Conservation (phyloP, 2,113 vertebrate species). For the Otolemur garnettii region DNA sequence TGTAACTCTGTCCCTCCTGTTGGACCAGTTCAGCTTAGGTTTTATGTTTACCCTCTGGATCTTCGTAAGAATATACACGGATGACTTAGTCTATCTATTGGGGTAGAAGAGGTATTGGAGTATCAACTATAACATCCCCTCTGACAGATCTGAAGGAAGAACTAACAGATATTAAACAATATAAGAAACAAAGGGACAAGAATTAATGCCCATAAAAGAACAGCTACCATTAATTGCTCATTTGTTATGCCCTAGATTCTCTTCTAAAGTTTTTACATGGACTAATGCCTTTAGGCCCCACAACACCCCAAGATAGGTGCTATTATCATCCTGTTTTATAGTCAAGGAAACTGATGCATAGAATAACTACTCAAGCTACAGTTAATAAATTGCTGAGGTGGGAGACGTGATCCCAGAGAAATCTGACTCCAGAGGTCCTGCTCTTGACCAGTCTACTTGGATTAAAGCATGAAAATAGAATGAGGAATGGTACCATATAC, state of each 20-base stretch:
- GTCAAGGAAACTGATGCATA: neutral
- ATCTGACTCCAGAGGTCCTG: neutral
- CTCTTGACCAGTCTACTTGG: neutral
- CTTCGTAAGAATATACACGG: neutral
- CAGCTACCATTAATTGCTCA: neutral
- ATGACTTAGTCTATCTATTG: neutral
- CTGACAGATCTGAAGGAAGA: conserved; percentile 6
- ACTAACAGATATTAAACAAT: neutral
- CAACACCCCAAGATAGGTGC: neutral
- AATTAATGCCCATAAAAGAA: neutral
- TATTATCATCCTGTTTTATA: neutral
- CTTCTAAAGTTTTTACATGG: neutral
- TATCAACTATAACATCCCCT: neutral
- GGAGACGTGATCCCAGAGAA: neutral
- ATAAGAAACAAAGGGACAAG: neutral
- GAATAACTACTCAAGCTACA: neutral
- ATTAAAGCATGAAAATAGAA: neutral
- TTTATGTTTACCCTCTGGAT: neutral
- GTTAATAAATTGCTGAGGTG: neutral
- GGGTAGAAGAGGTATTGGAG: neutral
- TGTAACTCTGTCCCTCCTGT: neutral
- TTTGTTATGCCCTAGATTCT: neutral
- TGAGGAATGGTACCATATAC: neutral
- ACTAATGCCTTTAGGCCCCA: neutral
- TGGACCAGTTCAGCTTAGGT: neutral